Percentiles rank a stretch among this genome's conserved stretches.
Conservation (phyloP, 2,797 vertebrate species). For the Gephyroberyx darwinii region DNA sequence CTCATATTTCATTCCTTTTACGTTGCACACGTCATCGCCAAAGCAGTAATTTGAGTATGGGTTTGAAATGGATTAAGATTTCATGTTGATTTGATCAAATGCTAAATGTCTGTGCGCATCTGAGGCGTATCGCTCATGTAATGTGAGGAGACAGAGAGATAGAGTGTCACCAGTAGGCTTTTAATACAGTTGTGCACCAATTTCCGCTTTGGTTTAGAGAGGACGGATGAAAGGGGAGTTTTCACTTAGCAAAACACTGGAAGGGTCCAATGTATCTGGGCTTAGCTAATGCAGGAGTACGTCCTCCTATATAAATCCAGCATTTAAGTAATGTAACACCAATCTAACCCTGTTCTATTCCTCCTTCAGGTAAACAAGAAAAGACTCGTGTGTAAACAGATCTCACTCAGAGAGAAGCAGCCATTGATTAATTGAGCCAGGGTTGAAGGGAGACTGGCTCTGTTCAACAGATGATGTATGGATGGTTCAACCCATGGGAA, state of each 20-base stretch:
- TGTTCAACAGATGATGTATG: conserved; percentile 54
- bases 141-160: conserved; percentile 41
- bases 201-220: conserved; percentile 8
- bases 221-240: neutral
- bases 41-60: conserved; percentile 30
- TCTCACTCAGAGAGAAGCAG: conserved; percentile 24
- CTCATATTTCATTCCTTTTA: conserved; percentile 52
- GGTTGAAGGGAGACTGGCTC: conserved; percentile 46
- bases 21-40: conserved; percentile 4
- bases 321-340: neutral
- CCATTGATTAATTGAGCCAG: conserved; percentile 38
- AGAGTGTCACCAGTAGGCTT: conserved; percentile 38
- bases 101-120: conserved; percentile 41
- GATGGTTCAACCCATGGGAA: conserved; percentile 54
- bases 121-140: conserved; percentile 32
- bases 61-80: conserved; percentile 56
- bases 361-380: conserved; percentile 27
- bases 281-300: neutral
- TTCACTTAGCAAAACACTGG: neutral
- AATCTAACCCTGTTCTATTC: conserved; percentile 13
- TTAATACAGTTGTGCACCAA: conserved; percentile 40
- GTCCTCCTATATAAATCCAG: conserved; percentile 13
- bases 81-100: conserved; percentile 64
- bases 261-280: too few species aligned
- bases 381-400: conserved; percentile 19